Conservation (phyloP, 2,888 invertebrate genomes). For the Stenodema calcarata region DNA sequence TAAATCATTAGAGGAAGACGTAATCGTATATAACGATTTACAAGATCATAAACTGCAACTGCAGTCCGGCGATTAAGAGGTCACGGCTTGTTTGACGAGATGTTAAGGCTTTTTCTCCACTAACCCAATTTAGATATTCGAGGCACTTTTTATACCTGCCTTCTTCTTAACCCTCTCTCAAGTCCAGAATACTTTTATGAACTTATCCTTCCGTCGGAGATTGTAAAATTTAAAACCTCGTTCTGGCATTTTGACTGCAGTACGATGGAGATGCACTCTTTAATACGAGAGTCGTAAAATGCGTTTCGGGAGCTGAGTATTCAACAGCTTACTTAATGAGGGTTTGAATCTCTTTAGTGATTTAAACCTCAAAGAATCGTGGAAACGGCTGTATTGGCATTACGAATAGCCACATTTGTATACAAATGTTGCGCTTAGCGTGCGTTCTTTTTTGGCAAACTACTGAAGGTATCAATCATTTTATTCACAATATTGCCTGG, state of each 20-base stretch:
- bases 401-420: no score
- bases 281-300: neutral
- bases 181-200: neutral
- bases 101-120: neutral
- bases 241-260: neutral
- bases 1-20: no score
- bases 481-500: no score
- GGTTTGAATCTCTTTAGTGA: no score
- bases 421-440: no score
- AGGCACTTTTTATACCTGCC: neutral
- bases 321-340: no score
- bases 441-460: no score
- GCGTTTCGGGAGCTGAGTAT: neutral
- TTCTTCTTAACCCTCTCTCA: neutral
- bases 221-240: neutral
- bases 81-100: neutral
- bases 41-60: no score
- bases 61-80: neutral
- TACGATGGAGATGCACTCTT: neutral
- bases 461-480: no score
- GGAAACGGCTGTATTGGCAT: no score
- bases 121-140: neutral
- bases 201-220: neutral
- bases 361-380: no score
- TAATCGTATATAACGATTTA: no score